phyloP scores from a whole-genome alignment of 2,113 vertebrate species.

The Damaliscus lunatus region DNA sequence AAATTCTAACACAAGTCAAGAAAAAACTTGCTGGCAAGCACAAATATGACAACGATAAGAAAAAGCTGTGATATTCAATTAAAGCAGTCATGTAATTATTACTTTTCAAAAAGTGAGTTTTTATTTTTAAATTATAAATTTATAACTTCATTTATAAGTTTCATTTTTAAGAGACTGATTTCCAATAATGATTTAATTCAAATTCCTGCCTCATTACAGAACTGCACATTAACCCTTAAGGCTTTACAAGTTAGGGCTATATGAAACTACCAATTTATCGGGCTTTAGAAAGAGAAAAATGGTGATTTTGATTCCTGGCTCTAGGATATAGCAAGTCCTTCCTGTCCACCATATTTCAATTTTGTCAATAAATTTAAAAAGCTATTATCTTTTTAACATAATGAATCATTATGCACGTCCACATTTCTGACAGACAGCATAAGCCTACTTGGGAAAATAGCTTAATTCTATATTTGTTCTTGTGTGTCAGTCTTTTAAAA shows the following conservation, averaged over 20 bases:
- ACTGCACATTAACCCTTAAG: neutral
- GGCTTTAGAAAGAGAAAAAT: neutral
- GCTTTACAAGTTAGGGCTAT: neutral
- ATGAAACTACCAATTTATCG: neutral
- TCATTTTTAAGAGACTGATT: neutral
- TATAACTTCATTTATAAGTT: neutral
- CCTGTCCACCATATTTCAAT: neutral
- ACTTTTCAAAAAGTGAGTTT: neutral
- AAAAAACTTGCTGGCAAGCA: neutral
- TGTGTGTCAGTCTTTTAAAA: neutral
- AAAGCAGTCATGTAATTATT: neutral
- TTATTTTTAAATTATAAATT: conserved; percentile 9
- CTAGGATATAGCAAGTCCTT: neutral
- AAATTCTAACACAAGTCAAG: conserved; percentile 2
- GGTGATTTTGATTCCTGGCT: neutral
- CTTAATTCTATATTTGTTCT: neutral
- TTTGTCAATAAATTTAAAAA: neutral
- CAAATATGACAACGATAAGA: neutral
- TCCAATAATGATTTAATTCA: conserved; percentile 3
- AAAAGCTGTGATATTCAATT: conserved; percentile 10
- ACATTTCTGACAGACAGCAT: neutral
- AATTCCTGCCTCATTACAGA: conserved; percentile 6
- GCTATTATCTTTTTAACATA: neutral
- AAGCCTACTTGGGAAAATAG: neutral
- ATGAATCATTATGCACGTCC: neutral